A percentile compares a stretch with the other conserved stretches of the same genome.
phyloP scores from a whole-genome alignment of 2,113 vertebrate genomes.

The Cebidichthys violaceus region DNA sequence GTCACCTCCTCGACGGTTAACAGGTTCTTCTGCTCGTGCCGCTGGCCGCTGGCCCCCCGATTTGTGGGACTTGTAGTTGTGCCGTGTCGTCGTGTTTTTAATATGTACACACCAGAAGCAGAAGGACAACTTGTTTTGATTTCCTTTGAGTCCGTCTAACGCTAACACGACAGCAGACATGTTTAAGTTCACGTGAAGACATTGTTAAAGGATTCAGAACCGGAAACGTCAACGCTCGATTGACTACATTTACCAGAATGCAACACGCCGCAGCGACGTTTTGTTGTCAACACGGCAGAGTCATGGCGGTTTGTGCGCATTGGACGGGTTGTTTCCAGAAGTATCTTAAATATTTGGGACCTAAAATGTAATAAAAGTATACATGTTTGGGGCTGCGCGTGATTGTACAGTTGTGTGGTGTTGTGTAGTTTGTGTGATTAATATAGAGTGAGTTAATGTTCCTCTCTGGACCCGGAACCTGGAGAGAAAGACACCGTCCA shows the following conservation, averaged over 20 bases:
- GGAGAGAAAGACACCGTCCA: not conserved
- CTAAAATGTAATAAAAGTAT: not conserved
- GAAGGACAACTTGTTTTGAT: fast-evolving
- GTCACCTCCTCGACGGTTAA: constrained; percentile 95
- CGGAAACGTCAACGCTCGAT: fast-evolving
- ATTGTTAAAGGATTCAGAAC: fast-evolving
- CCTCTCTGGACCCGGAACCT: not conserved
- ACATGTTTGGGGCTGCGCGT: fast-evolving
- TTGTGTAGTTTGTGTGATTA: not conserved
- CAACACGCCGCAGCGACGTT: constrained; percentile 21
- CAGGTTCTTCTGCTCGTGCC: constrained; percentile 94
- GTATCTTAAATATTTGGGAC: not conserved
- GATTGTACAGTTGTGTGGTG: fast-evolving
- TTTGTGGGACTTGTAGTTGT: constrained; percentile 76
- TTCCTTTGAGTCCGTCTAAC: fast-evolving
- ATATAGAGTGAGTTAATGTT: not conserved
- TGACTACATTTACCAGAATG: constrained; percentile 58
- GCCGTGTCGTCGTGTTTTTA: fast-evolving
- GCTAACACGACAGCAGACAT: fast-evolving
- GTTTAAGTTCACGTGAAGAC: fast-evolving
- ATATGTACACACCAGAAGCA: fast-evolving
- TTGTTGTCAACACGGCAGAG: constrained; percentile 43
- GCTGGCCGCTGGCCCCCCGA: constrained; percentile 84
- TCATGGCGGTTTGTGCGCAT: not conserved
- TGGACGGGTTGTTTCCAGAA: not conserved